Evolutionary conservation across 2,113 vertebrate species (phyloP), one percentile per base, ranked within the genome.

Genomic region (Ammospiza nelsoni): DNA sequence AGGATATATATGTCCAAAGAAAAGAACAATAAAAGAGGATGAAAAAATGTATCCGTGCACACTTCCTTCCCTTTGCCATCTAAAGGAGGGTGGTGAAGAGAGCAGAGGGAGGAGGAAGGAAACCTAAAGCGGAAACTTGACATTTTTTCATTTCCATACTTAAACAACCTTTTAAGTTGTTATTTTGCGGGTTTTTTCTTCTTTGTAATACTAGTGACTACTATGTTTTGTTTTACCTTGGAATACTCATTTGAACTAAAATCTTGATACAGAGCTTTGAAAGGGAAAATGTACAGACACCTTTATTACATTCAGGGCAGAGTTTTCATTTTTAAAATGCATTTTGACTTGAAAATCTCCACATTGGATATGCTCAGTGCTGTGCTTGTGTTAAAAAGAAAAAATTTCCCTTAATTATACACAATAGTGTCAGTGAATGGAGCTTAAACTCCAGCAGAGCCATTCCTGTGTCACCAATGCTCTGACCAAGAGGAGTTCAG

Each of bases 1-100:
- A 44, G 41, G 49, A 82, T 84, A 84, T 52, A 39, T 25, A 23
- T 14, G 18, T 59, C 19, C 7, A 51, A 91, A 80, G 41, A 44
- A 82, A 89, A 59, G 28, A 89, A 91, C 63, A 85, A 75, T 73
- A 87, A 82, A 89, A 87, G n/a, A 75, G 55, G n/a, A 81, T 75
- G 69, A 89, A 94, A 92, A 92, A 85, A 65, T 79, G 29, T 15
- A 8, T 57, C 33, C 27, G 61, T 82, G 52, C 58, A 69, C 13
- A 24, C 62, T 89, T 94, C 87, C 77, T 87, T 84, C 46, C 88
- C 39, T 65, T 77, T 61, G 46, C 44, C 41, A 73, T 82, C 57
- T 76, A 71, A 72, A 78, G 43, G 8, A 92, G 35, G 28, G 41
- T 90, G 54, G 7, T 35, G 33, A 63, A 61, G 69, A 74, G 43